These are phyloP conservation scores for Poecilia gillii DNA, from an alignment of 2,797 vertebrate genomes.

Conservation along the genomic window DNA sequence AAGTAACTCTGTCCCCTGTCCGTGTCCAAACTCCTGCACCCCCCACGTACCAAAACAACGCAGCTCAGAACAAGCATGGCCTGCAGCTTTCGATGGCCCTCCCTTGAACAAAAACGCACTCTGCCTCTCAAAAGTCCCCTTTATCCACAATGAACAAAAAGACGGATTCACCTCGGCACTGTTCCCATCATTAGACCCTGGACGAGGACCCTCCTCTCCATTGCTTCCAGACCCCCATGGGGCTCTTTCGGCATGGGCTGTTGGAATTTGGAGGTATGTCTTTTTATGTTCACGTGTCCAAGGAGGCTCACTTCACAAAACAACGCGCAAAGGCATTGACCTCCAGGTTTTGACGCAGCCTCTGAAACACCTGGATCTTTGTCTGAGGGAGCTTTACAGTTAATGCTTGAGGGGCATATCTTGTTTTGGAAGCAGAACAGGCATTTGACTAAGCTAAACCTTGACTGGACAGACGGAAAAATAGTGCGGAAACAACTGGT, in stretches of 20 bases:
- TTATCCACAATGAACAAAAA: slow-evolving; percentile 78
- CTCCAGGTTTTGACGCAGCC: slow-evolving; percentile 70
- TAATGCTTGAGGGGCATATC: slow-evolving; percentile 31
- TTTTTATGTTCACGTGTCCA: slow-evolving; percentile 77
- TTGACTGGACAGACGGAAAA: slow-evolving; percentile 2
- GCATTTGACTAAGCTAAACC: slow-evolving; percentile 6
- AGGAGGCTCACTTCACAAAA: slow-evolving; percentile 71
- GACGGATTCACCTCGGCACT: slow-evolving; percentile 73
- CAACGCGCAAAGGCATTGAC: slow-evolving; percentile 73
- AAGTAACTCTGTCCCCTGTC: slow-evolving; percentile 76
- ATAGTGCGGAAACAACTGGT: not conserved
- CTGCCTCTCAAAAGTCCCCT: slow-evolving; percentile 76
- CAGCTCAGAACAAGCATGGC: slow-evolving; percentile 71
- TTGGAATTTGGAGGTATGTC: slow-evolving; percentile 60
- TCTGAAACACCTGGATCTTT: slow-evolving; percentile 77
- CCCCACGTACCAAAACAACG: slow-evolving; percentile 44
- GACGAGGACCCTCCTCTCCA: slow-evolving; percentile 45
- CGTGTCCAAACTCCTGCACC: slow-evolving; percentile 65
- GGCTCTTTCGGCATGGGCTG: slow-evolving; percentile 57
- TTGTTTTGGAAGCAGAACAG: not conserved
- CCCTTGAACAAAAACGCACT: slow-evolving; percentile 73
- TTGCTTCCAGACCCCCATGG: slow-evolving; percentile 42
- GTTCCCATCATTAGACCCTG: slow-evolving; percentile 78
- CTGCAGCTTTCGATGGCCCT: slow-evolving; percentile 73
- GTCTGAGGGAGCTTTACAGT: slow-evolving; percentile 36